Base-by-base conservation (phyloP, 2,113 vertebrate genomes). In the Microtus ochrogaster region DNA sequence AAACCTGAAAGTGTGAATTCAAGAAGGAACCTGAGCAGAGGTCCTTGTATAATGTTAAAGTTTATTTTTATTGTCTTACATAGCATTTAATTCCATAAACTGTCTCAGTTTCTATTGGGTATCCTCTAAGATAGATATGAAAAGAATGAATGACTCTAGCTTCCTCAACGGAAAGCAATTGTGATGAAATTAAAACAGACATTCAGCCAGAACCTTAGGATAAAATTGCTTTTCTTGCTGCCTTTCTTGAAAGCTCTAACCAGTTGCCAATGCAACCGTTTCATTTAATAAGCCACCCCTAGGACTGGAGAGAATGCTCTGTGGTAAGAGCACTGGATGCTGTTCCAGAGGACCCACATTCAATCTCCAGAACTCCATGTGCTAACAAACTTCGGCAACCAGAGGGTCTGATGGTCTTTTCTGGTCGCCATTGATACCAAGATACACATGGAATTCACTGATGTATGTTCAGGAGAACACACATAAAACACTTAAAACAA, bases 21-120 rank as follows among this genome's bases (percentile, higher is more conserved):
- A n/a, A 58, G 58, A 83, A 65, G 33, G 5, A 76, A 55, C 14
- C 72, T 16, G 41, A 11, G 5, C 66, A 95, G 21, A 13, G 89
- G 89, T 87, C 30, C 39, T 84, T 39, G 13, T 11, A 70, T 1
- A 11, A 47, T 83, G 86, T 85, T 26, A 5, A 28, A 44, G 49
- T 77, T 49, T 52, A 16, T 78, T 55, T 73, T 91, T n/a, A 17
- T 7, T 81, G n/a, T 91, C 95, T 94, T 30, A 5, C 66, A 77
- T 86, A 89, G 6, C 94, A 74, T 77, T 92, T 73, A 94, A 89
- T 86, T 89, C 8, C 93, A 5, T 88, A 89, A 89, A 55, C 8
- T 85, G 2, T 0, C 61, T 77, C 36, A 95, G 85, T 91, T 39
- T 5, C 7, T 73, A 87, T 93, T 47, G 13, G 17, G 74, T 17